Evolutionary conservation across 2,797 vertebrate species (phyloP).

Genomic region (Parauchenoglanis punctatus): DNA sequence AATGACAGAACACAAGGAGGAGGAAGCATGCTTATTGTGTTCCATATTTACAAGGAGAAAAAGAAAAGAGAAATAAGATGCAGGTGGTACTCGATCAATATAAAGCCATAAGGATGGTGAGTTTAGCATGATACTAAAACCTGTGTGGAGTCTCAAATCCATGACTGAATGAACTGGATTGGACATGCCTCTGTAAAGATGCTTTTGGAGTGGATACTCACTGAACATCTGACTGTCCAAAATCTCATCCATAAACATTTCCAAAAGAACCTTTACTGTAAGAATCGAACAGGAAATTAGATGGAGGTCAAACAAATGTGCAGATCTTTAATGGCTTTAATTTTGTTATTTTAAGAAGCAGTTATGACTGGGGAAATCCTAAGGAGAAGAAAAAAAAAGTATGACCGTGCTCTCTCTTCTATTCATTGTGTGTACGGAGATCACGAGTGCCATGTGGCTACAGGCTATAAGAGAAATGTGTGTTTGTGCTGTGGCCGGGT

Average conservation of each 20-base stretch:
- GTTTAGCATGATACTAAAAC: background rate
- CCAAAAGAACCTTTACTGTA: background rate
- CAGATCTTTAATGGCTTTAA: background rate
- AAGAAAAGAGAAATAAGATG: background rate
- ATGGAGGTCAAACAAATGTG: background rate
- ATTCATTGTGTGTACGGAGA: conserved; percentile 5
- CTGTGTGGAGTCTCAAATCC: background rate
- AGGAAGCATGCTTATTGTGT: background rate
- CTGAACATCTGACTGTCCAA: background rate
- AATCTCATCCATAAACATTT: background rate
- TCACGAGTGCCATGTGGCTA: conserved; percentile 18
- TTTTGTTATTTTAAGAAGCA: background rate
- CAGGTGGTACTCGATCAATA: background rate
- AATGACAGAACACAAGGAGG: background rate
- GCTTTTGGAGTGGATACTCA: background rate
- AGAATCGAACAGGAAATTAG: background rate
- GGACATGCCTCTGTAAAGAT: background rate
- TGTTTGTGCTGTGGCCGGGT: conserved; percentile 42
- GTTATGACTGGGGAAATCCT: conserved; percentile 7
- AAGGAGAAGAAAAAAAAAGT: background rate
- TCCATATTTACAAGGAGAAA: background rate
- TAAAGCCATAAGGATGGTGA: background rate
- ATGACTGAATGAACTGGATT: background rate
- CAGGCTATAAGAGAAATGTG: conserved; percentile 13
- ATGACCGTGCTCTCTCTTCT: background rate